A percentile compares a stretch with the other conserved stretches of the same genome.
phyloP scores from a whole-genome alignment of 2,113 vertebrate genomes.

The Merops nubicus region DNA sequence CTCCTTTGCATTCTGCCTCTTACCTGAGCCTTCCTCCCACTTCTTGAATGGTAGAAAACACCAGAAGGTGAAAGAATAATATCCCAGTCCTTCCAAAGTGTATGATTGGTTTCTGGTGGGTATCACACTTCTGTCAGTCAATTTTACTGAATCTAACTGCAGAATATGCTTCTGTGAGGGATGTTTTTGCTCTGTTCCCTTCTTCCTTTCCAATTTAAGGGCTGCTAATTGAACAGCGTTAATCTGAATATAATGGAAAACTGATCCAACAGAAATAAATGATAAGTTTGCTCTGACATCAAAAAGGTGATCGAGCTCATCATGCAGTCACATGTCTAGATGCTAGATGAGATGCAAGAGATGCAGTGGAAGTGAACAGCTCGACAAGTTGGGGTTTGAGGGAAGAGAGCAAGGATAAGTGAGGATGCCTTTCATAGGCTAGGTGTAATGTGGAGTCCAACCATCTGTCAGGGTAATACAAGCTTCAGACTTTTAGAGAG shows the following conservation, averaged over 20 bases:
- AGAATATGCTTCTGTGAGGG: background rate
- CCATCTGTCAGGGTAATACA: background rate
- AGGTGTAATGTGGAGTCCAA: background rate
- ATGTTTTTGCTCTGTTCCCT: background rate
- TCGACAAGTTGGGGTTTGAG: rapidly evolving
- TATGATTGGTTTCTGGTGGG: background rate
- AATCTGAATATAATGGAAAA: background rate
- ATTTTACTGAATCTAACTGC: background rate
- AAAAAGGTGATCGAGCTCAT: background rate
- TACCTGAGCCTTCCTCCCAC: background rate
- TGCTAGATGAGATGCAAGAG: background rate
- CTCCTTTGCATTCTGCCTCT: background rate
- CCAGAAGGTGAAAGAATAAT: background rate
- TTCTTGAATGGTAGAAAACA: background rate
- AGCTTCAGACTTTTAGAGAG: background rate
- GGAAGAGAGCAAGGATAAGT: background rate
- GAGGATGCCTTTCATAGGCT: background rate
- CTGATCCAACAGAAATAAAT: background rate
- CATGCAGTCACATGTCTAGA: background rate
- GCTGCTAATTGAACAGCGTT: background rate
- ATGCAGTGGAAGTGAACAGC: background rate
- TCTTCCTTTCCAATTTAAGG: background rate
- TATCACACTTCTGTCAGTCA: background rate
- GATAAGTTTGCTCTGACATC: background rate
- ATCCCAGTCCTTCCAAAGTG: background rate